These are phyloP conservation scores for Acestrorhynchus altus DNA, from an alignment of 2,797 vertebrate species.

Conservation along the genomic window DNA sequence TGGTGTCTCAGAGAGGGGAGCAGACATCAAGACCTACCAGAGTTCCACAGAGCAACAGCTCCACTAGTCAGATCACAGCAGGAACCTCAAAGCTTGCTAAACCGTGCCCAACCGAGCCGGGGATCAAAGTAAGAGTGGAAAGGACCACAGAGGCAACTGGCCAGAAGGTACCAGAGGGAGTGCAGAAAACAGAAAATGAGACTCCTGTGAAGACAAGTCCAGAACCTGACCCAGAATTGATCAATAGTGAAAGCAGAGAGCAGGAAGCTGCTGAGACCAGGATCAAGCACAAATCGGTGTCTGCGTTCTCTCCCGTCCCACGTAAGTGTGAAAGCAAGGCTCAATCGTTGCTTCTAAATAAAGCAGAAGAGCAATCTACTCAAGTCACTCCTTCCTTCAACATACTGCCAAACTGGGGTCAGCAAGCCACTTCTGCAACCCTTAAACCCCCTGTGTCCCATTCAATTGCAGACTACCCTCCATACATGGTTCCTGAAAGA, in stretches of 20 bases:
- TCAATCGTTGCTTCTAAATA: constrained; percentile 44
- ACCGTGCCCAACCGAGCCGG: not conserved
- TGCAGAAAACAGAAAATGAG: constrained; percentile 74
- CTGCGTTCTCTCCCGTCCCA: constrained; percentile 88
- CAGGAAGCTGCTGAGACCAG: constrained; percentile 67
- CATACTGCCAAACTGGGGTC: constrained; percentile 80
- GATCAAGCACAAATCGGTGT: constrained; percentile 76
- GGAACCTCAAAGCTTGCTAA: constrained; percentile 15
- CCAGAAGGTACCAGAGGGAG: constrained; percentile 64
- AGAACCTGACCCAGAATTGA: constrained; percentile 53
- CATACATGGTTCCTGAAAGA: constrained; percentile 83
- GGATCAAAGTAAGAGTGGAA: constrained; percentile 16
- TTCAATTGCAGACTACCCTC: constrained; percentile 82
- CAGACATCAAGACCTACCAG: constrained; percentile 65
- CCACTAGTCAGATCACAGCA: constrained; percentile 32
- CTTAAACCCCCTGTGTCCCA: constrained; percentile 77
- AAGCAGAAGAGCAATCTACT: constrained; percentile 67
- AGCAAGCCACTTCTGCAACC: constrained; percentile 73
- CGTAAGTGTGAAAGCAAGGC: constrained; percentile 71
- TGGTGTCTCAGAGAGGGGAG: constrained; percentile 88
- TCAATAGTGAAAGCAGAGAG: constrained; percentile 57
- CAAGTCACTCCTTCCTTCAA: constrained; percentile 81
- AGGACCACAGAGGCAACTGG: constrained; percentile 35
- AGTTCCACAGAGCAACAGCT: constrained; percentile 68
- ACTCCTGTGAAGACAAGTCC: constrained; percentile 60